Evolutionary conservation across 2,797 vertebrate species (phyloP), one percentile per base, ranked within the genome.

Genomic region (Sandelia bainsii): DNA sequence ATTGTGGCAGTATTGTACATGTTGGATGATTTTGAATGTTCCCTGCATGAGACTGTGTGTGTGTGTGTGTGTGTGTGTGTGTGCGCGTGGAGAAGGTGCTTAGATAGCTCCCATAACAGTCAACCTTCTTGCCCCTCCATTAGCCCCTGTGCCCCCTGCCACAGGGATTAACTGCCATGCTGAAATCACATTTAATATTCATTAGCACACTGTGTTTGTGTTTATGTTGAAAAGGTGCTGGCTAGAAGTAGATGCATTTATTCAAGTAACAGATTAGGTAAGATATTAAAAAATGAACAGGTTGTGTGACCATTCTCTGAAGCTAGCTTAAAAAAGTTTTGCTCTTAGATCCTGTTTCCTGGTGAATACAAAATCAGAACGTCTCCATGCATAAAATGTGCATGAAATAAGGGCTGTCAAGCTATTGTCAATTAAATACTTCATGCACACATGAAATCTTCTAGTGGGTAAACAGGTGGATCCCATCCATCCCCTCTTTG

Each of bases 181-280:
- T 86, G 65, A 52, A 56, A 61, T 87, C 87, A 77, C 86, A 91
- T 90, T 87, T 91, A 91, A 93, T 91, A 87, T 93, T 89, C 83
- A 93, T 87, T 85, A 83, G 71, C 62, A 66, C 66, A 11, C 62
- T 66, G 80, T 69, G 75, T 85, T 86, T 82, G 51, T 89, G 78
- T 90, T 89, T 83, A 73, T 27, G 27, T 91, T 90, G 58, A 82
- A 57, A 77, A 85, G 50, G 76, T 70, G 56, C 82, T 57, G 81
- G 83, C 82, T 78, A 67, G 65, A 68, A 51, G 72, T 66, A 67
- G 69, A 49, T 67, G 71, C 65, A 74, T 86, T 62, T 51, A 25
- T 44, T 39, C 53, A 69, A 71, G 70, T 37, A 19, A 29, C 45
- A 45, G 52, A 62, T 63, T 45, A 77, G 40, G 62, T 58, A 22